A percentile compares a stretch with the other conserved stretches of the same genome.
phyloP scores from a whole-genome alignment of 2,797 vertebrate species.

The Eidolon dupreanum region DNA sequence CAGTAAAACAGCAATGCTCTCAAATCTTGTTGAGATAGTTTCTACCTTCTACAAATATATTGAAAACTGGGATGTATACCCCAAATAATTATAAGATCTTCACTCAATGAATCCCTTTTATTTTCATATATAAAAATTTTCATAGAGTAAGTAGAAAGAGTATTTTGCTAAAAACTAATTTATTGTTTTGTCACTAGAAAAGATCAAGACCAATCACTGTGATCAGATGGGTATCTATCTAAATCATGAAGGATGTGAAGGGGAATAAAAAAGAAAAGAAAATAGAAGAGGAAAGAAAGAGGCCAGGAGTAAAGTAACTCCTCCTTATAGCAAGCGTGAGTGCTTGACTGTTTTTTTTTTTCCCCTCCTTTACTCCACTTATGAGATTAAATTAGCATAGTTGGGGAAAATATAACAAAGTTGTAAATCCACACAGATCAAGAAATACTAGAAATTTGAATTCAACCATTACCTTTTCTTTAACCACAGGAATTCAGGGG shows the following conservation, averaged over 20 bases:
- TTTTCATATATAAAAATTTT: slow-evolving; percentile 21
- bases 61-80: neutral
- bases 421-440: slow-evolving; percentile 4
- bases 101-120: neutral
- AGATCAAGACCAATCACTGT: neutral
- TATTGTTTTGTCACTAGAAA: slow-evolving; percentile 14
- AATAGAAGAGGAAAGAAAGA: neutral
- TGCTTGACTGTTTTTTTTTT: neutral
- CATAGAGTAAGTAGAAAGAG: neutral
- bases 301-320: neutral
- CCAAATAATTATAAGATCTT: neutral
- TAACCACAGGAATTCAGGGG: neutral
- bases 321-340: neutral
- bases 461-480: neutral
- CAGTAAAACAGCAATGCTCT: neutral
- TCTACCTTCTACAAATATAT: neutral
- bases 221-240: neutral
- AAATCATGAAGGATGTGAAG: neutral
- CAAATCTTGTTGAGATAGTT: neutral
- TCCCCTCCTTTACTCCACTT: neutral
- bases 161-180: slow-evolving; percentile 5
- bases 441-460: slow-evolving; percentile 26
- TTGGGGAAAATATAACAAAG: neutral
- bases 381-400: slow-evolving; percentile 21
- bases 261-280: neutral